These are phyloP conservation scores for Dolomedes plantarius DNA, from an alignment of 2,888 invertebrate species.

Conservation along the genomic window DNA sequence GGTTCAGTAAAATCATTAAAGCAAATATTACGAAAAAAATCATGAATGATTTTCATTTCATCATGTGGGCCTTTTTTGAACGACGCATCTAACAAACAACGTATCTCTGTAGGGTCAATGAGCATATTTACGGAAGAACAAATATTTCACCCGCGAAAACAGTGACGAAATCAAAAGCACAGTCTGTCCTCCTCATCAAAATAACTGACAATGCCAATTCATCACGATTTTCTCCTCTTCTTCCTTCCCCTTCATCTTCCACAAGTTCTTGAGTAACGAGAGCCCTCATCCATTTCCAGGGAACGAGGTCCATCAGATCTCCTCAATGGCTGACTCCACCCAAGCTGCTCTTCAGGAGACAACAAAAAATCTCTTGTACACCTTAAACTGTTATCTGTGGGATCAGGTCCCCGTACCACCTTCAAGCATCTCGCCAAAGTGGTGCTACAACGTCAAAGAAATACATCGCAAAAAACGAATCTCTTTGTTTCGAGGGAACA, in stretches of 20 bases:
- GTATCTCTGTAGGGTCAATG: too few species aligned
- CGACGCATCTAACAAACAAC: too few species aligned
- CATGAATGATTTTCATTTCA: too few species aligned
- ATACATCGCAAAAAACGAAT: slow-evolving; percentile 16
- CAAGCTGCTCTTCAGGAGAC: slow-evolving; percentile 21
- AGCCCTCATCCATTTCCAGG: slow-evolving; percentile 53
- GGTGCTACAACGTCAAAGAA: slow-evolving; percentile 33
- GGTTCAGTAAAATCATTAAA: too few species aligned
- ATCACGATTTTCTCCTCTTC: slow-evolving; percentile 1
- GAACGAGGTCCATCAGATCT: slow-evolving; percentile 48
- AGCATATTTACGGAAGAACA: too few species aligned
- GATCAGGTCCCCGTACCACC: slow-evolving; percentile 38
- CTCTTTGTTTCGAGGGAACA: slow-evolving; percentile 42
- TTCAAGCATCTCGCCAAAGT: slow-evolving; percentile 27
- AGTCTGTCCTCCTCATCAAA: too few species aligned
- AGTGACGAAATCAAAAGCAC: too few species aligned
- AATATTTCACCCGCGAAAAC: too few species aligned
- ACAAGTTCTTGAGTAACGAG: background rate
- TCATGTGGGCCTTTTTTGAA: too few species aligned
- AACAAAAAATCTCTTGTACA: slow-evolving; percentile 27
- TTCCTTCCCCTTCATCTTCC: background rate
- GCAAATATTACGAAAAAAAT: too few species aligned
- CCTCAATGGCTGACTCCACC: slow-evolving; percentile 40
- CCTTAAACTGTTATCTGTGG: slow-evolving; percentile 38
- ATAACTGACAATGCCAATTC: background rate